A percentile compares a stretch with the other conserved stretches of the same genome.
Evolutionary conservation across 1,140 invertebrate species (phyloP).

Genomic region (Drosophila sucinea): DNA sequence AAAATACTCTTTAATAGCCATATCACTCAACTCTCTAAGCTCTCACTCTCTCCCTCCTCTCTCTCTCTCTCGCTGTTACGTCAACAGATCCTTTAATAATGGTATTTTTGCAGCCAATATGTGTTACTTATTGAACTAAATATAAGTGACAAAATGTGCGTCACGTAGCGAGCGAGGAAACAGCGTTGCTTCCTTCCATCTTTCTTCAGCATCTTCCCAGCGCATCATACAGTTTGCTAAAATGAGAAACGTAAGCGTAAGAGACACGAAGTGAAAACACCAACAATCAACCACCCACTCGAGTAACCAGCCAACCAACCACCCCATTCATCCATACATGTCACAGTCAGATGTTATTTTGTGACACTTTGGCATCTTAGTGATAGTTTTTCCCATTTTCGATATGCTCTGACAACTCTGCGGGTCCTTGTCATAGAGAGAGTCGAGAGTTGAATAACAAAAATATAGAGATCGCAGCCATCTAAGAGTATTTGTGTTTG

Average conservation of each 20-base stretch:
- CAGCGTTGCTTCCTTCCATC: conserved; percentile 11
- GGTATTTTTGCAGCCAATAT: conserved; percentile 24
- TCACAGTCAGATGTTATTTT: conserved; percentile 59
- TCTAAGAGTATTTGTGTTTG: not conserved
- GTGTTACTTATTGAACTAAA: conserved; percentile 54
- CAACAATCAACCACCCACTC: not conserved
- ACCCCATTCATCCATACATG: conserved; percentile 49
- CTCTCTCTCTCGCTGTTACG: not conserved
- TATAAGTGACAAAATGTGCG: conserved; percentile 50
- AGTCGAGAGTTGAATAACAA: not conserved
- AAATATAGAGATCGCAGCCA: not conserved
- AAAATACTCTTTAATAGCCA: not conserved
- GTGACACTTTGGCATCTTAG: conserved; percentile 56
- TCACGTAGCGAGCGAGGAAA: conserved; percentile 48
- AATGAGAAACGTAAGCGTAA: not conserved
- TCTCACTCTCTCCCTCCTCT: not conserved
- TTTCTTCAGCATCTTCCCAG: too few species aligned
- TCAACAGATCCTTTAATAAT: conserved; percentile 9
- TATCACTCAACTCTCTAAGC: too few species aligned
- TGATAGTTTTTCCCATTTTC: conserved; percentile 29
- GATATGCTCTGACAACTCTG: conserved; percentile 4
- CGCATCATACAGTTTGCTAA: too few species aligned
- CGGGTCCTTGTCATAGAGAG: not conserved
- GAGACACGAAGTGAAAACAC: not conserved
- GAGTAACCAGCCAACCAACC: not conserved